A percentile compares a stretch with the other conserved stretches of the same genome.
These are phyloP conservation scores for Benthosema pterotum DNA, from an alignment of 2,797 vertebrate species.

Conservation along the genomic window DNA sequence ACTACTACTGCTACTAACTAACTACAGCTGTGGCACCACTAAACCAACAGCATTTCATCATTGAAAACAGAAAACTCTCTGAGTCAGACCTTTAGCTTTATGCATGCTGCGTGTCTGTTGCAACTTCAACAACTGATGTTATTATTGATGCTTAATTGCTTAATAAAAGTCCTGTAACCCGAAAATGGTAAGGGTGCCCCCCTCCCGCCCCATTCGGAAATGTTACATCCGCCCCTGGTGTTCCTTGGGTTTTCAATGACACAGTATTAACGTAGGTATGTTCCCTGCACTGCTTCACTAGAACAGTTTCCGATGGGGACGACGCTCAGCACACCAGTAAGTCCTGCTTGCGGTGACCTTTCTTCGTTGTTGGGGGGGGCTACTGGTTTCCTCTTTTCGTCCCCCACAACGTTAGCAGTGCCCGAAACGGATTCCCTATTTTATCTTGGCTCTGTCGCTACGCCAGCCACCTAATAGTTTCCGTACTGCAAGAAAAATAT, in stretches of 20 bases:
- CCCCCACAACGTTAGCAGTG: constrained; percentile 34
- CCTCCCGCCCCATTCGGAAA: no score
- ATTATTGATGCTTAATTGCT: no score
- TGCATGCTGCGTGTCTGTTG: no score
- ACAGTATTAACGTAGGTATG: constrained; percentile 65
- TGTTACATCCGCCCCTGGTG: no score
- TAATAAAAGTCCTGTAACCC: no score
- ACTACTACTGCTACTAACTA: no score
- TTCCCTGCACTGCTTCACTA: constrained; percentile 87
- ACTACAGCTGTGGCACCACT: no score
- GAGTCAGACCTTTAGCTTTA: no score
- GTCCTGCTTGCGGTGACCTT: constrained; percentile 86
- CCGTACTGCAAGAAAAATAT: constrained; percentile 19
- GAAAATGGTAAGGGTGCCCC: no score
- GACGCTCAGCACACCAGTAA: constrained; percentile 88
- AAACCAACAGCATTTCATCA: no score
- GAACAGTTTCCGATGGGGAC: constrained; percentile 88
- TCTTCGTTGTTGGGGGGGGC: constrained; percentile 67
- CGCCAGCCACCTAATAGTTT: constrained; percentile 27
- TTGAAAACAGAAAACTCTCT: no score
- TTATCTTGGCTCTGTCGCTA: constrained; percentile 42
- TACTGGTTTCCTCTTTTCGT: constrained; percentile 62
- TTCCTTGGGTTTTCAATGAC: constrained; percentile 37
- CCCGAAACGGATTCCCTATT: constrained; percentile 57
- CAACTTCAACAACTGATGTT: no score